Percentiles rank a stretch among this genome's conserved stretches.
Conservation (phyloP, 2,888 invertebrate species). For the Dynastes maya region DNA sequence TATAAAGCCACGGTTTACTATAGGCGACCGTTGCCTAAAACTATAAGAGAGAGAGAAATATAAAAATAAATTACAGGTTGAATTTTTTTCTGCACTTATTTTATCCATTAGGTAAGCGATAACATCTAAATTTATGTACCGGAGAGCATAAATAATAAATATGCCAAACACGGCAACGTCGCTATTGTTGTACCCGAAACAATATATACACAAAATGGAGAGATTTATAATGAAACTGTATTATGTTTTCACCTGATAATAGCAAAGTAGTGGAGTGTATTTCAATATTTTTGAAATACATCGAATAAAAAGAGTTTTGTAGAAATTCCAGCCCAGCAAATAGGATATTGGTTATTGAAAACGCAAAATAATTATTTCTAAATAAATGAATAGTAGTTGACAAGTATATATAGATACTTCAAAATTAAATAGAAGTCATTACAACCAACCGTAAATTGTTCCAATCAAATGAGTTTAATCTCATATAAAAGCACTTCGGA, state of each 20-base stretch:
- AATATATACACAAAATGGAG: not conserved
- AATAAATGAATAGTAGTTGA: no score
- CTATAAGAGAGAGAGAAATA: not conserved
- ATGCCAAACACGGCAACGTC: constrained; percentile 7
- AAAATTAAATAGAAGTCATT: no score
- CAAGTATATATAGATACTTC: no score
- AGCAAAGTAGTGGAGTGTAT: not conserved
- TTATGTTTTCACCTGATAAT: not conserved
- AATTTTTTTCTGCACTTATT: constrained; percentile 33
- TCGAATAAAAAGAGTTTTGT: no score
- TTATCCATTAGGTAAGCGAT: constrained; percentile 41
- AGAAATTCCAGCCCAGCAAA: not conserved
- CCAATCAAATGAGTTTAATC: no score
- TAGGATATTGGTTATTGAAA: no score
- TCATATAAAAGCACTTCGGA: no score
- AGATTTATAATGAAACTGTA: not conserved
- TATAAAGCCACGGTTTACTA: not conserved
- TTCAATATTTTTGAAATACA: not conserved
- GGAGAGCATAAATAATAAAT: constrained; percentile 41
- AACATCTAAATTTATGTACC: constrained; percentile 45
- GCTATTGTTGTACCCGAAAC: not conserved
- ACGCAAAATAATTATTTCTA: no score
- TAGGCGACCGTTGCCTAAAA: no score
- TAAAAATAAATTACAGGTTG: constrained; percentile 43
- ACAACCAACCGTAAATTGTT: no score